phyloP scores from a whole-genome alignment of 2,888 invertebrate species.

The Masnerella sp. region DNA sequence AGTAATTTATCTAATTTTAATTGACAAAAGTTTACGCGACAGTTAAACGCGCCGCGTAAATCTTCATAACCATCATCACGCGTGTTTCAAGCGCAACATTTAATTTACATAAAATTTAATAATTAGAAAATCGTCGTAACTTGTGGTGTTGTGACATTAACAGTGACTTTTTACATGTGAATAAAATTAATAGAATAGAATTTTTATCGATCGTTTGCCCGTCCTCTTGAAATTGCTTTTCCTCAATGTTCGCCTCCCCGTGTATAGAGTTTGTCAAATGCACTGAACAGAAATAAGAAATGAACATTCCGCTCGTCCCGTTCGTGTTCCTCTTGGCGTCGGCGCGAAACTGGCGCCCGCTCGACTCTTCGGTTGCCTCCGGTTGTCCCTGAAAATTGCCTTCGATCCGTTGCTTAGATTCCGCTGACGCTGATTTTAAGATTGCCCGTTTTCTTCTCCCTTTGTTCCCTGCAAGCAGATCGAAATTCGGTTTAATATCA shows the following conservation, averaged over 20 bases:
- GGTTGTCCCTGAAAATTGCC: constrained; percentile 19
- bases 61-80: constrained; percentile 44
- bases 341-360: constrained; percentile 14
- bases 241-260: background rate
- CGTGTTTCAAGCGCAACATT: constrained; percentile 48
- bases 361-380: constrained; percentile 26
- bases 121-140: constrained; percentile 56
- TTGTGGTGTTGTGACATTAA: constrained; percentile 65
- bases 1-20: constrained; percentile 56
- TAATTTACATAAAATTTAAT: constrained; percentile 57
- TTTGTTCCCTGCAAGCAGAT: constrained; percentile 84
- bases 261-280: constrained; percentile 11
- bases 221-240: background rate
- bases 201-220: constrained; percentile 11
- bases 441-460: constrained; percentile 93
- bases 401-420: constrained; percentile 77
- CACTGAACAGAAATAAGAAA: constrained; percentile 36
- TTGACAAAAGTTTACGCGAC: constrained; percentile 55
- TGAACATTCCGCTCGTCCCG: constrained; percentile 42
- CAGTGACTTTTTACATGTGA: constrained; percentile 68
- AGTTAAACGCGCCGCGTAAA: constrained; percentile 32
- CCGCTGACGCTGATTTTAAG: constrained; percentile 88
- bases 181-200: constrained; percentile 45
- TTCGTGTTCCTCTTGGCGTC: background rate
- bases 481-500: constrained; percentile 28